These are phyloP conservation scores for Sphenodon punctatus DNA, from an alignment of 2,797 vertebrate species.

Conservation along the genomic window DNA sequence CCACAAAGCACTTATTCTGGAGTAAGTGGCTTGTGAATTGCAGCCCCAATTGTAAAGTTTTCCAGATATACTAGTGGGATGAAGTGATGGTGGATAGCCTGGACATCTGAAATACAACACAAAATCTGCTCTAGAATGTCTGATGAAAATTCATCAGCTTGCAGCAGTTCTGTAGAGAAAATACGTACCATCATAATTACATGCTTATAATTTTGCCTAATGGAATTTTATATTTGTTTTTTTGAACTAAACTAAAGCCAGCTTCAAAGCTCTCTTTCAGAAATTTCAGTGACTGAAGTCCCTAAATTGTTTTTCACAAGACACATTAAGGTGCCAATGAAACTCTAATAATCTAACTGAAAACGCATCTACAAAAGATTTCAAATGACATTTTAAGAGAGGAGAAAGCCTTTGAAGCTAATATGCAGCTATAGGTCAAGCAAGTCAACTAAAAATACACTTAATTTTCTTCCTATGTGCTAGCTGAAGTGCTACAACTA, in stretches of 20 bases:
- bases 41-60: slow-evolving; percentile 32
- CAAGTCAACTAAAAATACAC: slow-evolving; percentile 39
- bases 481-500: slow-evolving; percentile 24
- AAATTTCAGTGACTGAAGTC: neutral
- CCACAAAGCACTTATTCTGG: no score
- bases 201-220: slow-evolving; percentile 2
- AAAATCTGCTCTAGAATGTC: neutral
- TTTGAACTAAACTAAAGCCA: neutral
- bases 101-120: neutral
- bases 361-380: slow-evolving; percentile 43
- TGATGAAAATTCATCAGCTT: neutral
- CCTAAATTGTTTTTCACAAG: slow-evolving; percentile 45
- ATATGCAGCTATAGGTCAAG: slow-evolving; percentile 36
- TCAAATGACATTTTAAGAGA: slow-evolving; percentile 54
- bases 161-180: neutral
- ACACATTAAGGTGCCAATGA: slow-evolving; percentile 40
- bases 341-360: neutral
- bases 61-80: neutral
- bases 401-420: slow-evolving; percentile 43
- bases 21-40: no score
- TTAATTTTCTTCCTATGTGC: slow-evolving; percentile 42
- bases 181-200: neutral
- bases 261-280: neutral
- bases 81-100: neutral
- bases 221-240: neutral